Conservation (phyloP, 2,888 invertebrate species). For the Gandaritis pyraliata region DNA sequence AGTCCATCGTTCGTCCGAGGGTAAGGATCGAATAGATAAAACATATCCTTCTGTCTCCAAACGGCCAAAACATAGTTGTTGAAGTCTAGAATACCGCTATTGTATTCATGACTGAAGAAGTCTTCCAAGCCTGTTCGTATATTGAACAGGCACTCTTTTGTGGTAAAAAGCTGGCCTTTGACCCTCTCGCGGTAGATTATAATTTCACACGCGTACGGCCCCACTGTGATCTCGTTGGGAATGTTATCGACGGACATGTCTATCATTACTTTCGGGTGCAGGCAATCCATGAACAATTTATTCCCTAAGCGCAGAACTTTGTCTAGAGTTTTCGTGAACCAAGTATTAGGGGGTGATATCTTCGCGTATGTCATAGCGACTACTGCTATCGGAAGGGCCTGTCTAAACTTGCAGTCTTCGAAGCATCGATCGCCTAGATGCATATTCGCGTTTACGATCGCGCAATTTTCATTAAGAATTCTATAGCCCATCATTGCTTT, state of each 20-base stretch:
- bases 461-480: constrained; percentile 82
- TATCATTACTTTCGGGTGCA: constrained; percentile 73
- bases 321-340: constrained; percentile 84
- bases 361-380: constrained; percentile 86
- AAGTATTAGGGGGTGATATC: constrained; percentile 86
- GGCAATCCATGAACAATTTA: constrained; percentile 82
- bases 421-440: constrained; percentile 85
- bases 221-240: constrained; percentile 82
- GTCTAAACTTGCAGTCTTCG: constrained; percentile 83
- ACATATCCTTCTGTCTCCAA: constrained; percentile 87
- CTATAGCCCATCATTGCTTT: constrained; percentile 83
- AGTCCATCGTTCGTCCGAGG: constrained; percentile 84
- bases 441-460: constrained; percentile 83
- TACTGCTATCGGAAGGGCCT: constrained; percentile 85
- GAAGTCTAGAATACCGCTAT: constrained; percentile 83
- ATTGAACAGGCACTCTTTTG: constrained; percentile 80
- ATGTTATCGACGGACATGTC: constrained; percentile 82
- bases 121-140: constrained; percentile 76
- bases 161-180: constrained; percentile 77
- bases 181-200: constrained; percentile 82
- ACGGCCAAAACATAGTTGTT: constrained; percentile 84
- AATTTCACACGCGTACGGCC: constrained; percentile 84
- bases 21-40: constrained; percentile 87
- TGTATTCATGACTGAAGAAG: constrained; percentile 81
- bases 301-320: constrained; percentile 85